Percentiles rank a stretch among this genome's conserved stretches.
Evolutionary conservation across 2,113 vertebrate species (phyloP).

Genomic region (Syngnathus floridae): DNA sequence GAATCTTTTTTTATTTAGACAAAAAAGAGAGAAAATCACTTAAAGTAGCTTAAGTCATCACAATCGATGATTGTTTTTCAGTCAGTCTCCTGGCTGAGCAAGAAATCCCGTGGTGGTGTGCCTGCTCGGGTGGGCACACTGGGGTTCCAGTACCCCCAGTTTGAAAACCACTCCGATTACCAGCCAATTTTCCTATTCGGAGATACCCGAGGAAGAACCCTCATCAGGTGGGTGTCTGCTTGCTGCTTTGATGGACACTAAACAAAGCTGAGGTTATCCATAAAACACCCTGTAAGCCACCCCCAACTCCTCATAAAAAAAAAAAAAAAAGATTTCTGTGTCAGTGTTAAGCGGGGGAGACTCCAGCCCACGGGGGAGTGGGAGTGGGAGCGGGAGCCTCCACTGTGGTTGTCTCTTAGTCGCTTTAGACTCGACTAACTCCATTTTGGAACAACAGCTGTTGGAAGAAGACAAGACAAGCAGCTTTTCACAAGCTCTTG

Average conservation of each 20-base stretch:
- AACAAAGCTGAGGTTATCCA: not conserved
- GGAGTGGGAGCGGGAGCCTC: slow-evolving; percentile 30
- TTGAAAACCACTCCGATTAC: no score
- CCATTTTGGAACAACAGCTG: slow-evolving; percentile 80
- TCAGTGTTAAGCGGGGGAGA: slow-evolving; percentile 21
- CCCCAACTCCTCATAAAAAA: no score
- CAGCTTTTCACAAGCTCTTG: slow-evolving; percentile 38
- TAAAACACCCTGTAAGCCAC: not conserved
- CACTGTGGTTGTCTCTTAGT: slow-evolving; percentile 61
- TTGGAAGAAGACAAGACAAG: slow-evolving; percentile 47
- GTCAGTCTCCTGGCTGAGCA: no score
- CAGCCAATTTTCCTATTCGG: no score
- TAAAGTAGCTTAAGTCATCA: no score
- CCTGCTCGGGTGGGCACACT: no score
- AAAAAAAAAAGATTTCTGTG: not conserved
- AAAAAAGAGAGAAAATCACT: no score
- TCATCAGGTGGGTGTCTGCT: slow-evolving; percentile 4
- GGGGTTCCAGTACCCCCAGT: no score
- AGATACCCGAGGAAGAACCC: not conserved
- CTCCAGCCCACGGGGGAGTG: slow-evolving; percentile 48
- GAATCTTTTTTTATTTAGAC: no score
- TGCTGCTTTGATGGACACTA: not conserved
- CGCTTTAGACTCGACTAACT: slow-evolving; percentile 46
- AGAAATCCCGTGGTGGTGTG: no score
- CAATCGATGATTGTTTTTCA: no score